Base-by-base conservation (phyloP, 2,888 invertebrate species). In the Beris chalybata region DNA sequence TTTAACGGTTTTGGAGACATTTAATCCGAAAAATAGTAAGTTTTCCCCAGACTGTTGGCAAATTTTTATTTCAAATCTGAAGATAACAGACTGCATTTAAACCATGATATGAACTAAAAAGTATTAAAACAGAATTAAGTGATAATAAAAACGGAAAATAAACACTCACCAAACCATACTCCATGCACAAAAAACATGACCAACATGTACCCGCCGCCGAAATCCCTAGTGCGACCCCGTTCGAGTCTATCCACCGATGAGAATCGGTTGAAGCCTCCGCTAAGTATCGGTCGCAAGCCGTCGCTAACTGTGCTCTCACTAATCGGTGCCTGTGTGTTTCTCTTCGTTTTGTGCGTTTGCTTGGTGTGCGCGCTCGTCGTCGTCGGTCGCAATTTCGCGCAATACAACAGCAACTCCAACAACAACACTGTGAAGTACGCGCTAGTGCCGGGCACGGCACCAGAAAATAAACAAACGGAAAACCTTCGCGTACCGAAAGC, bases 171-270 rank as follows among this genome's bases (percentile, higher is more conserved):
- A 22, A 22, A 22, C 22, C 22, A 3, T 22, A 1, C 22, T 22
- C 22, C 22, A 22, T 38, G 38, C 38, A 38, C 5, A 38, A 38
- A 38, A 38, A 38, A 7, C 7, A 38, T 38, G 38, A 38, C 32
- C 47, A 67, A 44, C 30, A 79, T 79, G 78, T 78, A 78, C 69
- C 76, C 79, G 67, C 69, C 64, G 59, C 71, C 72, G 65, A 70
- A 70, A 67, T 57, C 63, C 22, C 47, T 68, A 48, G 77, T 79
- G 48, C 76, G 79, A 29, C 79, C 79, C 52, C 77, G 79, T 58
- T 79, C 79, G 58, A 79, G 79, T 69, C 74, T 79, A 53, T 79
- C 79, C 52, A 79, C 78, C 67, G 79, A 80, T 65, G 78, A 79
- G 67, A 78, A 78, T 70, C 76, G 77, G 50, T 73, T 74, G 31